A percentile compares a stretch with the other conserved stretches of the same genome.
These are phyloP conservation scores for Pantherophis alleghaniensis DNA, from an alignment of 2,797 vertebrate genomes.

Conservation along the genomic window DNA sequence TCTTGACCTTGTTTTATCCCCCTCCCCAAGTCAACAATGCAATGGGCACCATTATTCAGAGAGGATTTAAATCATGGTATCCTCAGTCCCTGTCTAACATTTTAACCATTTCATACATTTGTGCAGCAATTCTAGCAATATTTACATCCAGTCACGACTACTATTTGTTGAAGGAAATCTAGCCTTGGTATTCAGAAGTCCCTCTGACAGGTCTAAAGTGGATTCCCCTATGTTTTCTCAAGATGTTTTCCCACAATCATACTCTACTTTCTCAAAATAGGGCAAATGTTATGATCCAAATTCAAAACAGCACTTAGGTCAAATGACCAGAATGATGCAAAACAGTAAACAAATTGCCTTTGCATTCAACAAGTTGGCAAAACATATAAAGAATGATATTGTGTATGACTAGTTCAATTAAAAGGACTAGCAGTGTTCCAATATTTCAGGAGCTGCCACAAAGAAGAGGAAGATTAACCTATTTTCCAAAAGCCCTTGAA, in stretches of 20 bases:
- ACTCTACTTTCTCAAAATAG: background rate
- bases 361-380: background rate
- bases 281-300: background rate
- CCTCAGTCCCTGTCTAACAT: background rate
- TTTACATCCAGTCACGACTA: background rate
- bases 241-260: background rate
- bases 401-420: background rate
- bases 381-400: background rate
- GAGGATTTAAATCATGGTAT: too few relatives aligned
- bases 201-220: background rate
- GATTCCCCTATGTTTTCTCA: background rate
- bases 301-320: background rate
- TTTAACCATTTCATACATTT: background rate
- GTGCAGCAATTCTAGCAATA: background rate
- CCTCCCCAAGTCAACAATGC: background rate
- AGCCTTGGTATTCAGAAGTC: background rate
- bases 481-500: background rate
- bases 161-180: background rate
- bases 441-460: background rate
- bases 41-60: background rate
- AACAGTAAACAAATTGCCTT: background rate
- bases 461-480: background rate
- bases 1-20: background rate
- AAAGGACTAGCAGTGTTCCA: background rate
- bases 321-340: background rate